Evolutionary conservation across 2,888 invertebrate genomes (phyloP).

Genomic region (Boloria selene): DNA sequence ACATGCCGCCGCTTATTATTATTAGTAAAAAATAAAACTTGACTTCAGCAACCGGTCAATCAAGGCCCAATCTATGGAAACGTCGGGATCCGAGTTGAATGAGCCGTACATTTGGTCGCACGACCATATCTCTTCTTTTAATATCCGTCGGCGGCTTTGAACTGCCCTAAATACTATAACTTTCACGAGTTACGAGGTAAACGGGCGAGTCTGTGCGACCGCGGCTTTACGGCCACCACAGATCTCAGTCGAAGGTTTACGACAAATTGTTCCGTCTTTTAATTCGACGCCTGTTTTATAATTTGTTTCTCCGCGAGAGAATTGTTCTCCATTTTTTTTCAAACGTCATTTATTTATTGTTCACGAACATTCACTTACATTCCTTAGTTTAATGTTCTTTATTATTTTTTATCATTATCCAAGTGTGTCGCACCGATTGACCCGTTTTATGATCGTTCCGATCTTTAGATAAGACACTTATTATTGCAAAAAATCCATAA

Average conservation of each 20-base stretch:
- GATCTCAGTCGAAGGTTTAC: conserved; percentile 50
- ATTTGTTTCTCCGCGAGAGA: conserved; percentile 8
- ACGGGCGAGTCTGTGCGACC: conserved; percentile 60
- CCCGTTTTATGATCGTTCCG: conserved; percentile 20
- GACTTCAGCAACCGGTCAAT: conserved; percentile 45
- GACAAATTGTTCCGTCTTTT: conserved; percentile 47
- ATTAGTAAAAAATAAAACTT: conserved; percentile 36
- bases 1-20: conserved; percentile 18
- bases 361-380: not conserved
- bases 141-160: conserved; percentile 77
- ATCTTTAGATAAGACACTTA: conserved; percentile 24
- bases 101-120: conserved; percentile 67
- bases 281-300: conserved; percentile 28
- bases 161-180: conserved; percentile 78
- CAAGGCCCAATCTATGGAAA: conserved; percentile 40
- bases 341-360: conserved; percentile 11
- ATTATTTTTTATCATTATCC: conserved; percentile 6
- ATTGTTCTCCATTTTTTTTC: conserved; percentile 9
- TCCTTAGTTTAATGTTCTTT: conserved; percentile 1
- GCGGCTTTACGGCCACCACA: conserved; percentile 55
- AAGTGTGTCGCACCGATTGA: conserved; percentile 22
- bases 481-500: conserved; percentile 13
- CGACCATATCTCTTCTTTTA: conserved; percentile 75
- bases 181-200: conserved; percentile 72
- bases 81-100: conserved; percentile 60